Evolutionary conservation across 2,797 vertebrate species (phyloP).

Genomic region (Ctenopoma kingsleyae): DNA sequence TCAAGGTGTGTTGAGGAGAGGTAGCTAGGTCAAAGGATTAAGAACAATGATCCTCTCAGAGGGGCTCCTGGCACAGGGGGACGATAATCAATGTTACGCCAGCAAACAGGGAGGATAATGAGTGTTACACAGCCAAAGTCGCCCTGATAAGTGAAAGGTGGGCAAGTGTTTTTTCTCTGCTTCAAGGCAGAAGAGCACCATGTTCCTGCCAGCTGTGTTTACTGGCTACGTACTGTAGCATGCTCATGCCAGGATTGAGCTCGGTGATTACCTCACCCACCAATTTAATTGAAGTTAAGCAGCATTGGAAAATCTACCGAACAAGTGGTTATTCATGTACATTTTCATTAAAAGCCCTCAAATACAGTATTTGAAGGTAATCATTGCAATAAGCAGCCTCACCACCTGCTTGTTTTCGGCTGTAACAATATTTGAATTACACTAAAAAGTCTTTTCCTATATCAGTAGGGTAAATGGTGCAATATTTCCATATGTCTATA

Average conservation of each 20-base stretch:
- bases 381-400: not conserved
- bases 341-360: not conserved
- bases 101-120: conserved; percentile 79
- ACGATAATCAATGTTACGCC: conserved; percentile 79
- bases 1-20: conserved; percentile 80
- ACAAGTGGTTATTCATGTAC: conserved; percentile 15
- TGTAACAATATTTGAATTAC: conserved; percentile 20
- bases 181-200: conserved; percentile 25
- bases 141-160: conserved; percentile 67
- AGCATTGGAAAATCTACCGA: conserved; percentile 2
- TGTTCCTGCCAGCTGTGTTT: conserved; percentile 33
- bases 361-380: not conserved
- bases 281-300: conserved; percentile 31
- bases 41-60: conserved; percentile 83
- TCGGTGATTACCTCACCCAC: conserved; percentile 31
- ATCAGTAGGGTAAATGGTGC: conserved; percentile 8
- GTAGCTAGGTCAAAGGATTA: conserved; percentile 83
- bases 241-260: conserved; percentile 28
- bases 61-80: conserved; percentile 72
- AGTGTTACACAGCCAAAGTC: conserved; percentile 71
- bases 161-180: conserved; percentile 36
- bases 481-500: conserved; percentile 17
- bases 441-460: conserved; percentile 5
- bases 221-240: not conserved
- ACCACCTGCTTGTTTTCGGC: conserved; percentile 13